phyloP scores from a whole-genome alignment of 2,888 invertebrate genomes.

The Pristionchus fissidentatus region DNA sequence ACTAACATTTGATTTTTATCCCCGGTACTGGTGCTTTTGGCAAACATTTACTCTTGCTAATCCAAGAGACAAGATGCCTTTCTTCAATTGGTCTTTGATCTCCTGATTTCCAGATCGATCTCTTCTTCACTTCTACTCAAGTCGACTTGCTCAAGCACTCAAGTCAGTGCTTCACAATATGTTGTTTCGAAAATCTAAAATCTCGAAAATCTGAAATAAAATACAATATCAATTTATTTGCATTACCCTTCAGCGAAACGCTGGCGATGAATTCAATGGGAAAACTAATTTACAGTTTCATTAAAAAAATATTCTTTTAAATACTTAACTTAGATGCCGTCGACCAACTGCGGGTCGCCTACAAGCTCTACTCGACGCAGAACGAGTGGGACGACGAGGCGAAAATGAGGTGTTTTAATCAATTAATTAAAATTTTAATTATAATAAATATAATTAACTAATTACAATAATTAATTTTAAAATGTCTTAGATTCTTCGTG shows the following conservation, averaged over 20 bases:
- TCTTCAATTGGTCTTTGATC: not conserved
- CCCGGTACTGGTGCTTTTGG: too few relatives aligned
- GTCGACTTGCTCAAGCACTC: slow-evolving; percentile 26
- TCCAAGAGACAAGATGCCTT: not conserved
- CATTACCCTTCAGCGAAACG: not conserved
- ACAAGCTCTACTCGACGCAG: slow-evolving; percentile 37
- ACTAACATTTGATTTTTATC: too few relatives aligned
- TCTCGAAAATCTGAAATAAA: not conserved
- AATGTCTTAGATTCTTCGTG: slow-evolving; percentile 31
- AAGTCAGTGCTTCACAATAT: not conserved
- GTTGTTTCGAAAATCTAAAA: not conserved
- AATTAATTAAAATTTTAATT: not conserved
- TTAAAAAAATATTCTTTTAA: not conserved
- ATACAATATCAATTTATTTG: not conserved
- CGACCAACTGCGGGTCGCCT: slow-evolving; percentile 30
- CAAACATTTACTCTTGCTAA: too few relatives aligned
- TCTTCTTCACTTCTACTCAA: slow-evolving; percentile 24
- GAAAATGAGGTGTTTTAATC: slow-evolving; percentile 26
- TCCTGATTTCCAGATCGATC: slow-evolving; percentile 39
- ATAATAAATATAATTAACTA: not conserved
- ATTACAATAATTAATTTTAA: not conserved
- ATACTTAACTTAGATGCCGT: not conserved
- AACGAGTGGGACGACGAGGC: slow-evolving; percentile 44
- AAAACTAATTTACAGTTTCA: not conserved
- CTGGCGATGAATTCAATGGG: not conserved